Percentiles rank a stretch among this genome's conserved stretches.
These are phyloP conservation scores for Lytechinus variegatus DNA, from an alignment of 35 echinoderm and acorn worm species.

Conservation along the genomic window DNA sequence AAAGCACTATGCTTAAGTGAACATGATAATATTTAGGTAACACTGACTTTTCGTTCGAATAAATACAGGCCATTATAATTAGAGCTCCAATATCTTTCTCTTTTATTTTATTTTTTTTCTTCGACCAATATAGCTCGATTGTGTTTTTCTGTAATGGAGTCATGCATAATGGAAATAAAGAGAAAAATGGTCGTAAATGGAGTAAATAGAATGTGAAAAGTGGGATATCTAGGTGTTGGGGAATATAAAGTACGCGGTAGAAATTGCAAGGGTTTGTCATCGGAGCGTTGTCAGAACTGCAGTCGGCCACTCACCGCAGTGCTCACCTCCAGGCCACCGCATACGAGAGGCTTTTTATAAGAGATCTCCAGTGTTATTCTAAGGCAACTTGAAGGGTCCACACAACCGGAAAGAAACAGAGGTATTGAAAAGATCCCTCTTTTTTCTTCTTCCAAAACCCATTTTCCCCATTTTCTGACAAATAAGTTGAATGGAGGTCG, in stretches of 20 bases:
- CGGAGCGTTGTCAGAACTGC: slow-evolving; percentile 22
- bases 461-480: slow-evolving; percentile 21
- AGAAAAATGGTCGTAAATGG: neutral
- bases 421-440: slow-evolving; percentile 8
- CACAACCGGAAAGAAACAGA: slow-evolving; percentile 16
- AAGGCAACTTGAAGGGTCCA: slow-evolving; percentile 25
- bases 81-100: neutral
- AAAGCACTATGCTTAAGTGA: slow-evolving; percentile 24
- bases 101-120: neutral
- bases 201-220: slow-evolving; percentile 35
- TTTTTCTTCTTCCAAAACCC: neutral
- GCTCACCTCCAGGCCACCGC: slow-evolving; percentile 8
- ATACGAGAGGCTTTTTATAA: slow-evolving; percentile 12
- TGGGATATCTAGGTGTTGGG: slow-evolving; percentile 26
- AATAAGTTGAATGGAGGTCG: slow-evolving; percentile 40
- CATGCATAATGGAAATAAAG: slow-evolving; percentile 9
- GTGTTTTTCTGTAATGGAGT: neutral
- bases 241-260: neutral
- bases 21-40: slow-evolving; percentile 40
- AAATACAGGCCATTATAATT: slow-evolving; percentile 22
- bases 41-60: slow-evolving; percentile 32
- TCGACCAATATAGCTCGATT: neutral
- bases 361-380: slow-evolving; percentile 7
- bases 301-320: slow-evolving; percentile 42
- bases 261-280: slow-evolving; percentile 3